Evolutionary conservation across 35 echinoderm and acorn worm genomes (phyloP).

Genomic region (Diadema setosum): DNA sequence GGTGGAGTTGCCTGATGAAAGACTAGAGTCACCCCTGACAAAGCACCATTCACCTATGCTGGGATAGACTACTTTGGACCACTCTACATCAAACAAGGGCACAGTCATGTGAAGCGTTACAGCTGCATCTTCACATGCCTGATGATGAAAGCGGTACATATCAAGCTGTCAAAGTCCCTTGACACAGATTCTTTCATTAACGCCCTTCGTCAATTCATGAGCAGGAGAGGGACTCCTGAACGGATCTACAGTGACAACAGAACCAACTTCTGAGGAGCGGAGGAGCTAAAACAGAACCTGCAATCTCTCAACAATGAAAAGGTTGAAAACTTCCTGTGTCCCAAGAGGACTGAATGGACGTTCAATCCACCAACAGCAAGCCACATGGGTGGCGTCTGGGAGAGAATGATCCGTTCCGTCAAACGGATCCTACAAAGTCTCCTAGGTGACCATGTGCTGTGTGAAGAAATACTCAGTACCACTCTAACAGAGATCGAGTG

Average conservation of each 20-base stretch:
- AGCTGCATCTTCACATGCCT: conserved; percentile 72
- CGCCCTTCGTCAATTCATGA: conserved; percentile 46
- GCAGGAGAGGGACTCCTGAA: not conserved
- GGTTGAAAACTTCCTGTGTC: not conserved
- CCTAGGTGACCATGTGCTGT: conserved; percentile 9
- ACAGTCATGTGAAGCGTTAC: conserved; percentile 40
- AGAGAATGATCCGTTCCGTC: conserved; percentile 39
- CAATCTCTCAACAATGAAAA: not conserved
- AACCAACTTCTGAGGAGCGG: not conserved
- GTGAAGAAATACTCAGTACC: conserved; percentile 17
- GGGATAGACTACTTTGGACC: conserved; percentile 81
- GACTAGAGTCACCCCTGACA: conserved; percentile 19
- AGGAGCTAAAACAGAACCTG: not conserved
- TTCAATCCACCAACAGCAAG: conserved; percentile 52
- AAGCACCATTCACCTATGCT: conserved; percentile 42
- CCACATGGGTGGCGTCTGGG: too few species aligned
- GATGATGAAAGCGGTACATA: conserved; percentile 41
- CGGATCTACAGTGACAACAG: not conserved
- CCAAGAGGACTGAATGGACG: conserved; percentile 33
- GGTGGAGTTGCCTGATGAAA: not conserved
- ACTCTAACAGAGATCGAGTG: conserved; percentile 51
- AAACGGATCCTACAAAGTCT: conserved; percentile 25
- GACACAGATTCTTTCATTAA: conserved; percentile 60
- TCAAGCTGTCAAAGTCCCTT: conserved; percentile 42
- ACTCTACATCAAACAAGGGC: conserved; percentile 41